Conservation (phyloP, 2,888 invertebrate species). For the Stenotaenia linearis region DNA sequence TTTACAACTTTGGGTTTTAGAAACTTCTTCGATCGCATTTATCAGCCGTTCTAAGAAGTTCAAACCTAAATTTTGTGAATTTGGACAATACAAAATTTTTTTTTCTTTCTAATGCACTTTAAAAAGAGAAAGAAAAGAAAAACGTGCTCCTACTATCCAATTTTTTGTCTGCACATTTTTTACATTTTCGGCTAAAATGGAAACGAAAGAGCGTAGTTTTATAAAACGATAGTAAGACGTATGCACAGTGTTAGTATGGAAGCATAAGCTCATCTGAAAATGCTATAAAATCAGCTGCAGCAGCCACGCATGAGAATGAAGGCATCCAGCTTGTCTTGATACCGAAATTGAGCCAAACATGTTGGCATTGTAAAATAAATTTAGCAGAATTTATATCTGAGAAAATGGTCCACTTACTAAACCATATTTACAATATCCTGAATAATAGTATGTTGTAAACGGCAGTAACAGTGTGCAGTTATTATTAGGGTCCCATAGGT, state of each 20-base stretch:
- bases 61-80: not conserved
- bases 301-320: not conserved
- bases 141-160: not conserved
- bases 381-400: not conserved
- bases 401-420: not conserved
- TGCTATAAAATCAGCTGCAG: slow-evolving; percentile 1
- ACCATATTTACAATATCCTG: not conserved
- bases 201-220: not conserved
- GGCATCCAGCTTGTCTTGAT: not conserved
- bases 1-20: not conserved
- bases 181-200: not conserved
- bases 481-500: not conserved
- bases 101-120: not conserved
- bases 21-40: not conserved
- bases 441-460: slow-evolving; percentile 4
- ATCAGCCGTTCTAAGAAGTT: not conserved
- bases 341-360: slow-evolving; percentile 5
- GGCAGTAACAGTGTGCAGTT: not conserved
- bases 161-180: not conserved
- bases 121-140: not conserved
- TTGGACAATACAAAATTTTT: not conserved
- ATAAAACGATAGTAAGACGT: not conserved
- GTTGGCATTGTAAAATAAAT: slow-evolving; percentile 7
- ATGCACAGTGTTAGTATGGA: not conserved
- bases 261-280: not conserved